Conservation (phyloP, 2,888 invertebrate genomes). For the Agrochola circellaris region DNA sequence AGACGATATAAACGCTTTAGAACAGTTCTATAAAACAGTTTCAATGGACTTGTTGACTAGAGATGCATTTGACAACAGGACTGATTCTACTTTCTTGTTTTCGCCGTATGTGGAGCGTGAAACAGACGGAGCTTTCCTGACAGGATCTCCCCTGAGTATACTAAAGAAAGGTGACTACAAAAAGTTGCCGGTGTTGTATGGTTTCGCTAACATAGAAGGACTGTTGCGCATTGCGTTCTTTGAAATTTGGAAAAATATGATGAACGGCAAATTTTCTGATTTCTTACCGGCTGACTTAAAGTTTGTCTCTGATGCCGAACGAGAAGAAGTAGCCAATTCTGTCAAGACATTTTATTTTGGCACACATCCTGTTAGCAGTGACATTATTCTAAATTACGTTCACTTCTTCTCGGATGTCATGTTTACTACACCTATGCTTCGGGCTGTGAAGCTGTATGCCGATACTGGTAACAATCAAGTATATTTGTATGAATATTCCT, state of each 20-base stretch:
- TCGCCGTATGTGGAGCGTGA: conserved; percentile 67
- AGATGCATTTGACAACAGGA: conserved; percentile 52
- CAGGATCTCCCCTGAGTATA: conserved; percentile 72
- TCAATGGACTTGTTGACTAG: conserved; percentile 68
- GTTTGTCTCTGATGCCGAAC: conserved; percentile 69
- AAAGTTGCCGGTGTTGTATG: conserved; percentile 75
- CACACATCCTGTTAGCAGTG: conserved; percentile 61
- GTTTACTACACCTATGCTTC: conserved; percentile 68
- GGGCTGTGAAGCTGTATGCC: conserved; percentile 69
- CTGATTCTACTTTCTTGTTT: conserved; percentile 65
- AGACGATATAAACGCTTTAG: conserved; percentile 73
- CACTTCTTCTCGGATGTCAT: conserved; percentile 73
- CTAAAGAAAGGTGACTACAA: conserved; percentile 67
- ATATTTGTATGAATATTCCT: conserved; percentile 76
- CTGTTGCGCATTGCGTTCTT: conserved; percentile 69
- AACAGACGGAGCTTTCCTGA: conserved; percentile 69
- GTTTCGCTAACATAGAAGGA: conserved; percentile 79
- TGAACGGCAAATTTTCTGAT: conserved; percentile 79
- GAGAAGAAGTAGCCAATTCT: conserved; percentile 65
- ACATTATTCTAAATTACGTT: no score
- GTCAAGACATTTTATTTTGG: conserved; percentile 76
- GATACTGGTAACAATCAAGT: conserved; percentile 70
- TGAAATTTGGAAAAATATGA: conserved; percentile 70
- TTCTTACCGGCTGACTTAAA: conserved; percentile 79
- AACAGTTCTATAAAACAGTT: conserved; percentile 74